Evolutionary conservation across 2,113 vertebrate species (phyloP), one percentile per base, ranked within the genome.

Genomic region (Glaucidium brasilianum): DNA sequence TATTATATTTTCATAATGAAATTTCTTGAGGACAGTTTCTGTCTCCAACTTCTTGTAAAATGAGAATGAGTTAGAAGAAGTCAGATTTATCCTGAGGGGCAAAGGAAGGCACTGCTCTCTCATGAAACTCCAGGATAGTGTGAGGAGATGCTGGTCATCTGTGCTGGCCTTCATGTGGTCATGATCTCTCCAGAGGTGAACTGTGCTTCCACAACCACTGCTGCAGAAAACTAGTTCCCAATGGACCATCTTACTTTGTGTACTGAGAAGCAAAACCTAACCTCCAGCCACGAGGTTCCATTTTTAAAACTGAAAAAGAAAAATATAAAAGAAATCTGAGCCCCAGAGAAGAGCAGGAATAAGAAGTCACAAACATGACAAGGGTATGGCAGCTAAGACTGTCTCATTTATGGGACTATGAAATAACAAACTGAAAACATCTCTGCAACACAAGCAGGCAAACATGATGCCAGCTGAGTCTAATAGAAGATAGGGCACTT

Each of bases 381-480:
- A 84, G 32, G 21, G 32, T 41, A 50, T 45, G n/a, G 4, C 45
- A 89, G 34, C 35, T 41, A 66, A 66, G 56, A 62, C 15, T 45
- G 7, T 35, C 43, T 64, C 25, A 3, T 10, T 58, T 53, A 30
- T 0, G 6, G 17, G 21, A 77, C n/a, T 94, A 41, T 20, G 41
- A 74, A 80, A 84, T 2, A 73, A 56, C 32, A 67, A 66, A 77
- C 67, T 83, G 50, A 76, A 72, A 43, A 26, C 20, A 26, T n/a
- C 27, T 45, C 49, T 41, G 53, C 47, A 74, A 84, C 18, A 71
- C 8, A 84, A 86, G 12, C 16, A 72, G 29, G 59, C 35, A 81
- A 64, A 74, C 1, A 0, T 52, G 73, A 66, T 66, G 19, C 39
- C 25, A 62, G 26, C 13, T 73, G 59, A 53, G 0, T 0, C 67